These are phyloP conservation scores for Astyanax mexicanus DNA, from an alignment of 2,797 vertebrate genomes.

Conservation along the genomic window DNA sequence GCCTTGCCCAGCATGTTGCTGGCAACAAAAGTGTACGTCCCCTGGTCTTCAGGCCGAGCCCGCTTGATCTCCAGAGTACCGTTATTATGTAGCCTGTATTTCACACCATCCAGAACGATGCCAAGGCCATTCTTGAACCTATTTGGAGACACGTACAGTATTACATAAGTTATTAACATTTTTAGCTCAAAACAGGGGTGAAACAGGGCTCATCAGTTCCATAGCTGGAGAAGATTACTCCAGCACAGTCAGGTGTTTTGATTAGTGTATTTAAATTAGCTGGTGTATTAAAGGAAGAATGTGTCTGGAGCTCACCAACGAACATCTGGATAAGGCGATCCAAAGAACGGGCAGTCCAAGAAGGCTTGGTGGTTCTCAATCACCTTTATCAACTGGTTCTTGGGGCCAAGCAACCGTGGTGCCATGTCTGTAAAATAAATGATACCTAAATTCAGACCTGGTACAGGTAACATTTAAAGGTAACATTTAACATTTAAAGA, in stretches of 20 bases:
- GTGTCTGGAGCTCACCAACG: constrained; percentile 89
- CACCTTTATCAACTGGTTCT: constrained; percentile 91
- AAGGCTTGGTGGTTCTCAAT: constrained; percentile 83
- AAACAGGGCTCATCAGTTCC: no score
- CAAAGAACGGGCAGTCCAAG: constrained; percentile 84
- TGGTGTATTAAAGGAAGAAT: no score
- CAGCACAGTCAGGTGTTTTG: background rate
- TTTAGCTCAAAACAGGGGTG: background rate
- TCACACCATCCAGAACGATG: constrained; percentile 92
- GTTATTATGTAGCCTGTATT: constrained; percentile 89
- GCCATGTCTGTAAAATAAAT: constrained; percentile 80
- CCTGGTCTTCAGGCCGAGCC: constrained; percentile 88
- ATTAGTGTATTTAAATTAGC: background rate
- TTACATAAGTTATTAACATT: background rate
- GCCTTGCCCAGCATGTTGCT: constrained; percentile 91
- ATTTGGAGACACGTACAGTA: constrained; percentile 24
- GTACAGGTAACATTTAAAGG: no score
- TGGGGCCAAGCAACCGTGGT: constrained; percentile 87
- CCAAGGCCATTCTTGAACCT: constrained; percentile 99
- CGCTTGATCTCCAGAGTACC: constrained; percentile 91
- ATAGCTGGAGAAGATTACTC: no score
- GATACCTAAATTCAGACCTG: background rate
- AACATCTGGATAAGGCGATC: constrained; percentile 90
- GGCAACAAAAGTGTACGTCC: constrained; percentile 95
- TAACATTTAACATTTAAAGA: no score